phyloP scores from a whole-genome alignment of 2,797 vertebrate genomes.

The Cheirogaleus major region DNA sequence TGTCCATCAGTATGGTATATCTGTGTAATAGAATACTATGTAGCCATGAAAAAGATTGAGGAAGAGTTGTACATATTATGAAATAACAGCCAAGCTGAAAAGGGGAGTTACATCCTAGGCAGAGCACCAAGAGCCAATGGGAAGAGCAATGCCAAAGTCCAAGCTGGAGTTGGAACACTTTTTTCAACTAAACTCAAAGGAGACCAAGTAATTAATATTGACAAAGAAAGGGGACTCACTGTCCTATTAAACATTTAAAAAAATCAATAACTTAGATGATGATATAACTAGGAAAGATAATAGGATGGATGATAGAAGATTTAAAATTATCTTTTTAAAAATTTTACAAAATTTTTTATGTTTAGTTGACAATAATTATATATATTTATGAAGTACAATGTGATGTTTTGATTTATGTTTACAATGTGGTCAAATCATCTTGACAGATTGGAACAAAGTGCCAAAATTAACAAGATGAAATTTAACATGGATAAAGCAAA shows the following conservation, averaged over 20 bases:
- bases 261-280: constrained; percentile 3
- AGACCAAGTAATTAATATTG: background rate
- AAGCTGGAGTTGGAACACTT: background rate
- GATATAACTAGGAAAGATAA: background rate
- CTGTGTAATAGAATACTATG: background rate
- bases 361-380: background rate
- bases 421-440: background rate
- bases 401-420: background rate
- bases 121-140: background rate
- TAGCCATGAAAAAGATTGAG: background rate
- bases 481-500: constrained; percentile 40
- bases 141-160: background rate
- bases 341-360: background rate
- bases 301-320: constrained; percentile 5
- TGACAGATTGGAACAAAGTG: constrained; percentile 30
- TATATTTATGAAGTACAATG: background rate
- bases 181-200: background rate
- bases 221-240: background rate
- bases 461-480: constrained; percentile 45
- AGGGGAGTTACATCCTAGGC: background rate
- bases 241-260: background rate
- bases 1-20: background rate
- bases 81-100: background rate
- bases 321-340: background rate
- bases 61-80: background rate